Conservation (phyloP, 2,113 vertebrate genomes). For the Cyanocitta stelleri region DNA sequence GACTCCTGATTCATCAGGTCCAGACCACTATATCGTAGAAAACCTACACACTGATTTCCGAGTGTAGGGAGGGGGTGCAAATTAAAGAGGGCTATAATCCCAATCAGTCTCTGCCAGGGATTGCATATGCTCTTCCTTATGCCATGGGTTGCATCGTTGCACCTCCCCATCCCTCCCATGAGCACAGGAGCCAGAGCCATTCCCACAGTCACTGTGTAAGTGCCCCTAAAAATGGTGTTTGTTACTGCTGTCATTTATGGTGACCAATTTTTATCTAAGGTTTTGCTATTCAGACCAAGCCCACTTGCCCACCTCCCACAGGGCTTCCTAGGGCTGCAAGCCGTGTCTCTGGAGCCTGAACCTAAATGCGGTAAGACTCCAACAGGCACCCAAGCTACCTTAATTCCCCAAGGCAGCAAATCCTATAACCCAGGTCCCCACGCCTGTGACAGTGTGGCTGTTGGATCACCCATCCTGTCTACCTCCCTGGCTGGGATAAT, state of each 20-base stretch:
- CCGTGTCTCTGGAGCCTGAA: neutral
- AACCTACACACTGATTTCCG: neutral
- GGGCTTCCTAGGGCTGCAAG: neutral
- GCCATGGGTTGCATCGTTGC: neutral
- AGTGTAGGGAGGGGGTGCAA: neutral
- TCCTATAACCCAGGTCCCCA: neutral
- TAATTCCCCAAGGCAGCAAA: rapidly evolving
- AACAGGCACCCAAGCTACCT: neutral
- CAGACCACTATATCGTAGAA: neutral
- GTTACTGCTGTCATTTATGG: neutral
- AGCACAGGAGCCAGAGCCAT: neutral
- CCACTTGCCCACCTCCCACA: neutral
- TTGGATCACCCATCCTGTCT: neutral
- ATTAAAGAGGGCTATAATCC: neutral
- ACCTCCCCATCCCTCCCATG: neutral
- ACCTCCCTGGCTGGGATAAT: neutral
- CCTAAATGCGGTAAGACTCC: neutral
- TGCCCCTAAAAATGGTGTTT: neutral
- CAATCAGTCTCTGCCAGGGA: neutral
- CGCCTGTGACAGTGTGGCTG: neutral
- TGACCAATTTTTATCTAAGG: neutral
- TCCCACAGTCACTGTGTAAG: neutral
- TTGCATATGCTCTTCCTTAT: neutral
- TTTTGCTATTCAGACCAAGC: neutral
- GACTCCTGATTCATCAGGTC: neutral